Evolutionary conservation across 2,797 vertebrate species (phyloP), one percentile per base, ranked within the genome.

Genomic region (Nannoperca obscura): DNA sequence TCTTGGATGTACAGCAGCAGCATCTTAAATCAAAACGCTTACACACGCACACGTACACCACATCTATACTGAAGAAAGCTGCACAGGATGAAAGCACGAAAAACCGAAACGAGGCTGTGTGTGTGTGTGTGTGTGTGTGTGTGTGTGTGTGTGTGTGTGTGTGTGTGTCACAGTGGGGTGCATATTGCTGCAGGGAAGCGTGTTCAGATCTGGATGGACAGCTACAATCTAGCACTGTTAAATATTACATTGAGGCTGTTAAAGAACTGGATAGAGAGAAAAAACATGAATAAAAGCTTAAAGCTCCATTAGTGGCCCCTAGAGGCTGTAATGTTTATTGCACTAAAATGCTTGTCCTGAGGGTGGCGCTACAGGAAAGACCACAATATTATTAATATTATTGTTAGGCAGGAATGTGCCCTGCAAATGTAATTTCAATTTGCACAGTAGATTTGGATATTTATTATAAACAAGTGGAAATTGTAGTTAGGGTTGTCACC

Each of bases 201-300:
- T 46, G 50, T 76, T 79, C 58, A 53, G 53, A 67, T 74, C 15
- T 60, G 52, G 67, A 64, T 49, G 9, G 61, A 69, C 61, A 62
- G 53, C 49, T 77, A 8, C 52, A 50, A 55, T 52, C 62, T 38
- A 50, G 40, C 14, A 13, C 74, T 65, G 40, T 61, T 64, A 60
- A 77, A 79, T 82, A 82, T 78, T 73, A 38, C 30, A 81, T 63
- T 42, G 24, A 27, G 72, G 13, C 32, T 60, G 38, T 82, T 80
- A 60, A 64, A 74, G 57, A 68, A 22, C 13, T 27, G 12, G 32
- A 60, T 11, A 44, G 34, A 74, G 36, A 61, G 12, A 52, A 0
- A 72, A 53, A 72, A 49, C 3, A 55, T 44, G 27, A 24, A 55
- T 55, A 38, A 42, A 68, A 14, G 40, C 30, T 40, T 70, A 6